Evolutionary conservation across 35 echinoderm and acorn worm species (phyloP).

Genomic region (Ptychodera flava): DNA sequence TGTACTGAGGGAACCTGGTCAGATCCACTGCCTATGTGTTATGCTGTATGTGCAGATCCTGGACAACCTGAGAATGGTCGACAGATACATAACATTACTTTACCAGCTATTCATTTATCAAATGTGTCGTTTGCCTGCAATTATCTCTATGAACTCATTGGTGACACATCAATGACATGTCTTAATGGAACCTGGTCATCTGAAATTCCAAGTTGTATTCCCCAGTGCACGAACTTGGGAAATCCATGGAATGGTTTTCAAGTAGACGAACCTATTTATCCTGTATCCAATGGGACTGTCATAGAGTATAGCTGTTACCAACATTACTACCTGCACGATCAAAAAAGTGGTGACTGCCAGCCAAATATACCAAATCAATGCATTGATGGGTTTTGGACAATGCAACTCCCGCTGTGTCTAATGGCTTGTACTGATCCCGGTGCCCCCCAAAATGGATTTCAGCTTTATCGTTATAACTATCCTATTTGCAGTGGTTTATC

Average conservation of each 20-base stretch:
- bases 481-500: neutral
- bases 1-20: neutral
- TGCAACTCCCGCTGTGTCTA: neutral
- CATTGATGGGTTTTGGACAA: neutral
- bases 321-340: neutral
- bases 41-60: neutral
- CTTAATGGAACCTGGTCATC: neutral
- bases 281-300: neutral
- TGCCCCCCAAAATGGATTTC: neutral
- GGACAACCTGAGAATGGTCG: neutral
- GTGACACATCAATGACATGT: neutral
- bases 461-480: neutral
- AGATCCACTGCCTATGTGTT: neutral
- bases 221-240: neutral
- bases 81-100: neutral
- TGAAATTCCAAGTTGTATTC: neutral
- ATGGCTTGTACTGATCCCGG: neutral
- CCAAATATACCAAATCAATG: neutral
- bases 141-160: neutral
- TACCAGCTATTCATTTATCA: neutral
- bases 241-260: neutral
- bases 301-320: neutral
- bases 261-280: neutral
- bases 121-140: neutral
- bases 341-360: neutral